A percentile compares a stretch with the other conserved stretches of the same genome.
Evolutionary conservation across 2,113 vertebrate species (phyloP).

Genomic region (Physeter macrocephalus): DNA sequence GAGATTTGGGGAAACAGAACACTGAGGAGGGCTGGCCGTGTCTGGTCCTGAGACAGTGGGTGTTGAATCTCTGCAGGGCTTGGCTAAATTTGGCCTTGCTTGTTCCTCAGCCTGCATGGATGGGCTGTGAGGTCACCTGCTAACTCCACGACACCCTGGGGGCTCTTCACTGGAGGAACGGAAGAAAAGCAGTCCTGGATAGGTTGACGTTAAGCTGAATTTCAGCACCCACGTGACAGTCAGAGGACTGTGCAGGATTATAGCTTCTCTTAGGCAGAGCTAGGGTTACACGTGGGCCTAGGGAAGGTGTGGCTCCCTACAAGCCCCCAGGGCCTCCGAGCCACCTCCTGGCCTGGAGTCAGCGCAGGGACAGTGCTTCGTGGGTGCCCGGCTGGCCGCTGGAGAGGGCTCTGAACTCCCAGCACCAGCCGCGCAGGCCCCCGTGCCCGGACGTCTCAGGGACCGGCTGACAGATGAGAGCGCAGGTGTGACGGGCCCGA

Average conservation of each 20-base stretch:
- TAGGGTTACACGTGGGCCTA: not conserved
- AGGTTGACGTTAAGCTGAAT: not conserved
- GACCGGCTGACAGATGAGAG: not conserved
- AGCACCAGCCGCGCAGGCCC: not conserved
- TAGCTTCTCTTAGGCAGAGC: not conserved
- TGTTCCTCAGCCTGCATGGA: not conserved
- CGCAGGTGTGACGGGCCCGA: not conserved
- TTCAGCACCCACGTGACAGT: not conserved
- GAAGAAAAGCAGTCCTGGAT: not conserved
- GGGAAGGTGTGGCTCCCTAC: not conserved
- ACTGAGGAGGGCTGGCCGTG: not conserved
- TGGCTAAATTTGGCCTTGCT: not conserved
- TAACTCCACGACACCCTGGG: not conserved
- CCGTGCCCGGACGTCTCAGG: not conserved
- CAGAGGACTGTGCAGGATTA: not conserved
- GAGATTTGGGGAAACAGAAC: not conserved
- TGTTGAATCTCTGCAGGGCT: not conserved
- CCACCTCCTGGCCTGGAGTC: not conserved
- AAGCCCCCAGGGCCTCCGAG: not conserved
- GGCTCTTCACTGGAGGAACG: not conserved
- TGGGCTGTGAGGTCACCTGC: constrained; percentile 1
- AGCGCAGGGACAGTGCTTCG: rapidly evolving
- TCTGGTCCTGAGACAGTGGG: not conserved
- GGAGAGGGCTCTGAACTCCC: no score
- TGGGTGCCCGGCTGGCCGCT: not conserved